Percentiles rank a stretch among this genome's conserved stretches.
Conservation (phyloP, 23 tunicate species). For the Trididemnum miniatum region DNA sequence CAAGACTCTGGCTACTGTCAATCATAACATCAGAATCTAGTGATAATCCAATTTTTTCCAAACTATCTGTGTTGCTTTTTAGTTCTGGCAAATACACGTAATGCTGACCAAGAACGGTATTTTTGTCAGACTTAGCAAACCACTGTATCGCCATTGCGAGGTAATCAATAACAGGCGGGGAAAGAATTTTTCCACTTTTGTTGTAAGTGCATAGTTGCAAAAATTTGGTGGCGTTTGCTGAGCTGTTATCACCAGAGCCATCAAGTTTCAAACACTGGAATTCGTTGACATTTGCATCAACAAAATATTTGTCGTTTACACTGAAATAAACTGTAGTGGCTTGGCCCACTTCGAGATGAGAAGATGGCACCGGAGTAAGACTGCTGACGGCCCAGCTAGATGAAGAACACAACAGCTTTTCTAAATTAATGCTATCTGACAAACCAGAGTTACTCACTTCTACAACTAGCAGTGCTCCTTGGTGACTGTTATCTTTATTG, state of each 20-base stretch:
- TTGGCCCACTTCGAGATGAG: slow-evolving; percentile 7
- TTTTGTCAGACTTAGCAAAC: background rate
- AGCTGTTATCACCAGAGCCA: background rate
- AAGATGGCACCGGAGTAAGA: background rate
- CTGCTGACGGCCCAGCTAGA: slow-evolving; percentile 5
- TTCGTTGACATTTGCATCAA: background rate
- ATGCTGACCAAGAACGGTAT: slow-evolving; percentile 20
- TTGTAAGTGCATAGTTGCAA: background rate
- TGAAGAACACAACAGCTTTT: background rate
- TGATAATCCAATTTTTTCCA: slow-evolving; percentile 22
- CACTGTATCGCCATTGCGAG: slow-evolving; percentile 40
- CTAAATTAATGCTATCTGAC: background rate
- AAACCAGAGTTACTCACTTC: slow-evolving; percentile 6
- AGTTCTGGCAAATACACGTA: slow-evolving; percentile 26
- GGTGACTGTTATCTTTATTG: slow-evolving; percentile 25
- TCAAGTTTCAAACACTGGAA: background rate
- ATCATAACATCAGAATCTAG: background rate
- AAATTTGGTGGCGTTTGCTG: background rate
- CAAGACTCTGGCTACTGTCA: slow-evolving; percentile 44
- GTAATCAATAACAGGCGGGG: background rate
- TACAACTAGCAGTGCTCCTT: slow-evolving; percentile 18
- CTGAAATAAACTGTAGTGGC: slow-evolving; percentile 26
- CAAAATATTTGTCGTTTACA: background rate
- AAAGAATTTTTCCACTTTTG: background rate
- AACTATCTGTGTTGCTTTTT: background rate